A percentile compares a stretch with the other conserved stretches of the same genome.
Evolutionary conservation across 2,797 vertebrate genomes (phyloP).

Genomic region (Neopelma chrysocephalum): DNA sequence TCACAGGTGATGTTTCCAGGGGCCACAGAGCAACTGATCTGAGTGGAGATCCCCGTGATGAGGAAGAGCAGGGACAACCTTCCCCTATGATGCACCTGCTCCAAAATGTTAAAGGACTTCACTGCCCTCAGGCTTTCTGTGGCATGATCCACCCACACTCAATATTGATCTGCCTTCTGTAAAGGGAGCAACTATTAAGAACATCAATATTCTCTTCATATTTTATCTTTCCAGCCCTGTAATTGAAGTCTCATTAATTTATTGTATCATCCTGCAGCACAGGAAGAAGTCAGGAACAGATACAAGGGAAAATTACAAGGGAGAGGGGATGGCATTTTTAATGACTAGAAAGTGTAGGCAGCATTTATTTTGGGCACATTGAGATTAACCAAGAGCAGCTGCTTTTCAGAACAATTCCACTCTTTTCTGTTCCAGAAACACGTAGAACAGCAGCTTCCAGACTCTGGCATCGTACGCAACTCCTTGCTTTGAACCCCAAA

Average conservation of each 20-base stretch:
- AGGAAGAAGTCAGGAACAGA: neutral
- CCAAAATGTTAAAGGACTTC: neutral
- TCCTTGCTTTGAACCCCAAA: neutral
- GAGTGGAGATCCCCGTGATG: neutral
- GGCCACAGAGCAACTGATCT: neutral
- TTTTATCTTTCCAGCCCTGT: neutral
- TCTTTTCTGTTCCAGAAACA: neutral
- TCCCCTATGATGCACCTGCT: neutral
- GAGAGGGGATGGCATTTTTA: neutral
- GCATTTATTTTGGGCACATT: neutral
- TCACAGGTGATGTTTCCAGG: neutral
- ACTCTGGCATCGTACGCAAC: fast-evolving
- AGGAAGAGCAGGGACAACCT: neutral
- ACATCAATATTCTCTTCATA: neutral
- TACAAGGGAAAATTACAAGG: neutral
- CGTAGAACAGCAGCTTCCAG: neutral
- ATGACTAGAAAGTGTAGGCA: neutral
- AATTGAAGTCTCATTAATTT: neutral
- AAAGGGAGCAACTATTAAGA: neutral
- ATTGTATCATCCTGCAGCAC: neutral
- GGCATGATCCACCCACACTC: neutral
- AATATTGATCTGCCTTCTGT: neutral
- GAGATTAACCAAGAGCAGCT: neutral
- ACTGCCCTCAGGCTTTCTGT: neutral
- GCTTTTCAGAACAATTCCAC: neutral